Evolutionary conservation across 2,113 vertebrate genomes (phyloP), one percentile per base, ranked within the genome.

Genomic region (Scalopus aquaticus): DNA sequence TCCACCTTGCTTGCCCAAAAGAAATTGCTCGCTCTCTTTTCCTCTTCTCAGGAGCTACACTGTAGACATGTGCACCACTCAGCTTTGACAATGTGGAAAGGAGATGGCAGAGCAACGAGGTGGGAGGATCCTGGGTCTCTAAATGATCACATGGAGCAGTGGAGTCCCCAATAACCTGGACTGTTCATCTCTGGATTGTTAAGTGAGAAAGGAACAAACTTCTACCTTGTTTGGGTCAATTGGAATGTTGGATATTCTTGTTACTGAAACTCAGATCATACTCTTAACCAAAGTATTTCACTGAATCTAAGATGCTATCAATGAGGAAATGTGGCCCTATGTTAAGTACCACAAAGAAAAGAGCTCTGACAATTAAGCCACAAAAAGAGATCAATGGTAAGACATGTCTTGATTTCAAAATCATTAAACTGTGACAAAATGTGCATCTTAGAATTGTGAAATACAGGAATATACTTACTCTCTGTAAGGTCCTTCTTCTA

Each of bases 371-470:
- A 72, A 51, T 54, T 62, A 84, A 92, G 56, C 35, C 65, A 92
- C 4, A 4, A 54, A 30, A 91, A 84, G 26, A 8, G 10, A 54
- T 46, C 44, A n/a, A 42, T 9, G 49, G 20, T 70, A 78, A 56
- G 64, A 56, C 20, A 39, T 2, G 13, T 30, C 58, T 86, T 72
- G 72, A 80, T 87, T 95, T 92, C 54, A 94, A 93, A 92, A 30
- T n/a, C 60, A 77, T 87, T 83, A 65, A 81, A 37, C 62, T 62
- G 9, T 54, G 58, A 24, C 46, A 92, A 79, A 58, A 32, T 3
- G 7, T 35, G 26, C 54, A 37, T 60, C 44, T 79, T 56, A 60
- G 19, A 51, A 60, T 80, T 58, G 80, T 42, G 65, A 92, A 87
- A 60, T 78, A 49, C 2, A 35, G 6, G 28, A 82, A 74, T 26